Conservation (phyloP, 2,797 vertebrate genomes). For the Gambusia yucatana region DNA sequence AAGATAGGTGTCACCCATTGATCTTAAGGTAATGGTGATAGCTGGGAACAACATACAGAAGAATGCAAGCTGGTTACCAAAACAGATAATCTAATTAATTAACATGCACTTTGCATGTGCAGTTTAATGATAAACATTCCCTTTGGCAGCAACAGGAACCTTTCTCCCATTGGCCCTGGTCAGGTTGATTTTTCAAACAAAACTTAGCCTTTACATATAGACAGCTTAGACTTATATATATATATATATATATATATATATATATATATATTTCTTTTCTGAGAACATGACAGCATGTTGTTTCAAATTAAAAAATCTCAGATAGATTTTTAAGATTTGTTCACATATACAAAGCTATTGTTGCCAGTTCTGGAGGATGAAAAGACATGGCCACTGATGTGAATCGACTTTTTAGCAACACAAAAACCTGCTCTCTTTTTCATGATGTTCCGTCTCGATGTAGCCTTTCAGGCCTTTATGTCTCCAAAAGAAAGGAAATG, state of each 20-base stretch:
- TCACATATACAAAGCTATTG: slow-evolving; percentile 16
- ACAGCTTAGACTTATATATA: too few species aligned
- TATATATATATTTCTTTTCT: not conserved
- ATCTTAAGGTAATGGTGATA: not conserved
- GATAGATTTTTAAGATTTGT: slow-evolving; percentile 26
- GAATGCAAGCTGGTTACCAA: not conserved
- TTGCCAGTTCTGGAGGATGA: slow-evolving; percentile 30
- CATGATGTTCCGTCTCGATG: slow-evolving; percentile 22
- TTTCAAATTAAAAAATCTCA: slow-evolving; percentile 18
- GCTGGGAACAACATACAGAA: not conserved
- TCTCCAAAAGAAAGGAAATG: slow-evolving; percentile 32
- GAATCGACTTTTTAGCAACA: slow-evolving; percentile 26
- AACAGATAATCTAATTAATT: not conserved
- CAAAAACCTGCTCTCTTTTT: slow-evolving; percentile 27
- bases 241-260: too few species aligned
- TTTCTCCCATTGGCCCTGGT: not conserved
- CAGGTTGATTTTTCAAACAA: slow-evolving; percentile 19
- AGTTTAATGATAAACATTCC: not conserved
- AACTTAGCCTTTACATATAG: slow-evolving; percentile 22
- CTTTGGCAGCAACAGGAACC: not conserved
- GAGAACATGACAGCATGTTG: not conserved
- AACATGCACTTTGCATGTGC: too few species aligned
- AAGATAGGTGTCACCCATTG: not conserved
- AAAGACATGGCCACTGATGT: slow-evolving; percentile 36
- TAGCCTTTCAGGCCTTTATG: slow-evolving; percentile 24